Evolutionary conservation across 2,797 vertebrate genomes (phyloP), one percentile per base, ranked within the genome.

Genomic region (Serranus cabrilla): DNA sequence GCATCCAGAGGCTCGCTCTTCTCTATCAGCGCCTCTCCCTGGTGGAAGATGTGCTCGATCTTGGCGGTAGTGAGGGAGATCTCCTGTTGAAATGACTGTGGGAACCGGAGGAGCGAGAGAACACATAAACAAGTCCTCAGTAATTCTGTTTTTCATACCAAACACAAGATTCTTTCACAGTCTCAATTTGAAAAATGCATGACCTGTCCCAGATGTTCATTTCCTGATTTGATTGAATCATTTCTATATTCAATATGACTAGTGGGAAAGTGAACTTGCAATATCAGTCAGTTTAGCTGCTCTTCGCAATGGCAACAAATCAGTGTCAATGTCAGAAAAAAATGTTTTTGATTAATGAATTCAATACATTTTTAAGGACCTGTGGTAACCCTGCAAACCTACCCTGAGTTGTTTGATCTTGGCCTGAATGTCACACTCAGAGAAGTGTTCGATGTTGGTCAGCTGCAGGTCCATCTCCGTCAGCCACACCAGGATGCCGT

Each of bases 391-490:
- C 34, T 34, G 34, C 5, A 34, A 66, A 74, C 79, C 65, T 88
- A 99, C 98, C 96, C 96, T 96, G 81, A 99, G 97, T 81, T 99
- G 98, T 84, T 97, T 98, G 92, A 99, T 97, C 86, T 99, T 99
- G 82, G 97, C 98, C 87, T 99, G 97, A 71, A 98, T 96, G 78
- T 99, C 98, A 83, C 98, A 99, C 83, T 99, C 98, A 0, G 98
- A 99, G 91, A 99, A 99, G 89, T 99, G 98, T 67, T 99, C 98
- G 0, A 99, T 99, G 81, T 99, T 99, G 79, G 98, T 99, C 43
- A 99, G 95, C 89, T 99, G 98, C 60, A 99, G 94, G 88, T 99
- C 98, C 98, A 99, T 99, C 92, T 99, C 98, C 0, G 98, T 99
- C 67, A 99, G 95, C 98, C 98, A 99, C 42, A 99, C 98, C 86